Evolutionary conservation across 35 echinoderm and acorn worm genomes (phyloP), one percentile per base, ranked within the genome.

Genomic region (Eucidaris tribuloides): DNA sequence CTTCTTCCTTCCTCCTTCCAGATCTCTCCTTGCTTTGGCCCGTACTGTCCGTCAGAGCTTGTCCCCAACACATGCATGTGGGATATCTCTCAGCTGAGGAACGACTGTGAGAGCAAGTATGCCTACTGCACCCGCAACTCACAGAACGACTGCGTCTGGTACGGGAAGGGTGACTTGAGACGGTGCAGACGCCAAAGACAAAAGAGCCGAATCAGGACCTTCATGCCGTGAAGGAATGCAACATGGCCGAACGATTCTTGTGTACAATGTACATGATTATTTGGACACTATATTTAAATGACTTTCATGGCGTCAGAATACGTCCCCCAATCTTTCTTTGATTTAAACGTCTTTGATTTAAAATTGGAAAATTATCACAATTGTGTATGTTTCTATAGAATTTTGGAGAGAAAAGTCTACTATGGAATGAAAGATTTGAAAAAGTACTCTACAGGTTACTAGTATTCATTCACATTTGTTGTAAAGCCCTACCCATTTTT

Each of bases 131-230:
- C 76, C 2, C 45, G 83, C 38, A 49, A 71, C n/a, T 57, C 40
- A 31, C n/a, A 42, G n/a, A 77, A 64, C 2, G 11, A 89, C 13
- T 92, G 89, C 40, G 20, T 52, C 55, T 92, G 89, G 89, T 57
- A 92, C 9, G 52, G 89, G 38, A 92, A 92, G 50, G 62, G 48
- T 29, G 89, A 92, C 41, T 84, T 83, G 58, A 79, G 52, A n/a
- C 38, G 64, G 40, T 92, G 89, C 25, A 30, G 62, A 20, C 18
- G 28, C 32, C 28, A 38, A n/a, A 56, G 74, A 25, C 39, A 31
- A 4, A 76, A 63, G 42, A 33, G 33, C 27, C 64, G 45, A 15
- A 58, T 22, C 7, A 27, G 39, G 63, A 22, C 45, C 1, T 77
- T 86, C 25, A 48, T 78, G 64, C 84, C 84, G 48, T 59, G 58